phyloP scores from a whole-genome alignment of 2,888 invertebrate species.

The Epistrophe grossulariae region DNA sequence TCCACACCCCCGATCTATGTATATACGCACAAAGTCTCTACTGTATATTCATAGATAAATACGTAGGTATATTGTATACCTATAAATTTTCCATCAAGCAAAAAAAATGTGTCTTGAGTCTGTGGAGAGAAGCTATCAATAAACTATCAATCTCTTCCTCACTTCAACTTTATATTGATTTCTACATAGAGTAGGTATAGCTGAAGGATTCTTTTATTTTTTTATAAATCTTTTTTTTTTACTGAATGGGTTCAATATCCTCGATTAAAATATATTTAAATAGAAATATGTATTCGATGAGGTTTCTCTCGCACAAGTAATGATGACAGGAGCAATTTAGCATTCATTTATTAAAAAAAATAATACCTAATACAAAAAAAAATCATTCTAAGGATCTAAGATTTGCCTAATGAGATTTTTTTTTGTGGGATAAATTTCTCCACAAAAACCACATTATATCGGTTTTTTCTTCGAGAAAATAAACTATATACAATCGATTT shows the following conservation, averaged over 20 bases:
- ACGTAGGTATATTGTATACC: neutral
- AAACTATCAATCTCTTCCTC: constrained; percentile 63
- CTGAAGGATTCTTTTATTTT: constrained; percentile 17
- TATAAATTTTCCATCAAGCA: neutral
- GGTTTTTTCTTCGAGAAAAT: constrained; percentile 24
- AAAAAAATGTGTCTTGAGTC: constrained; percentile 28
- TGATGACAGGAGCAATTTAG: constrained; percentile 41
- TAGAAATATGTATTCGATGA: neutral
- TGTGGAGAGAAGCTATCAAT: constrained; percentile 54
- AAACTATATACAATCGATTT: constrained; percentile 72
- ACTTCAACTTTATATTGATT: constrained; percentile 46
- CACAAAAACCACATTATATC: constrained; percentile 46
- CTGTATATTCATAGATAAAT: neutral
- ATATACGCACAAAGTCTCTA: neutral
- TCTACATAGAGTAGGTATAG: neutral
- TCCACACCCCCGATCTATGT: constrained; percentile 37
- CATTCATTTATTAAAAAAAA: constrained; percentile 24
- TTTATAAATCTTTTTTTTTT: neutral
- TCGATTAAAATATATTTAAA: constrained; percentile 57
- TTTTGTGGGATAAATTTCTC: constrained; percentile 30
- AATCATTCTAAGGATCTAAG: constrained; percentile 38
- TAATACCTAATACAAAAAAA: neutral
- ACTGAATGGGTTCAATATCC: constrained; percentile 47
- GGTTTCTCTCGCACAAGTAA: constrained; percentile 23
- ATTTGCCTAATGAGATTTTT: constrained; percentile 61